These are phyloP conservation scores for Drosophila kambysellisi DNA, from an alignment of 2,888 invertebrate species.

Conservation along the genomic window DNA sequence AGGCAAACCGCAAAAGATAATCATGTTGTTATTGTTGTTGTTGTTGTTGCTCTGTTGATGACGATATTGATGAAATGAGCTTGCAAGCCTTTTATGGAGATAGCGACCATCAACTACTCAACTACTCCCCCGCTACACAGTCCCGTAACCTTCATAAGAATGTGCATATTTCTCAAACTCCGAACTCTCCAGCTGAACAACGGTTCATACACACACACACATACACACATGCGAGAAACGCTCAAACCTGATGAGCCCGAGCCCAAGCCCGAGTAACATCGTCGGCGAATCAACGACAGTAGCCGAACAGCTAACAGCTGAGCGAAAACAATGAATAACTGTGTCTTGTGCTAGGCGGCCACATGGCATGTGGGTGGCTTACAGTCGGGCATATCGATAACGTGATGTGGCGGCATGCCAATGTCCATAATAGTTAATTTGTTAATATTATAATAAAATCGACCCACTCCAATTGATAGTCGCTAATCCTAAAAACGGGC, in stretches of 20 bases:
- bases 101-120: neutral
- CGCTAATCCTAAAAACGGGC: neutral
- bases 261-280: slow-evolving; percentile 5
- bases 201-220: neutral
- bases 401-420: neutral
- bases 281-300: slow-evolving; percentile 7
- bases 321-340: slow-evolving; percentile 46
- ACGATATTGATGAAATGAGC: slow-evolving; percentile 20
- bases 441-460: neutral
- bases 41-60: neutral
- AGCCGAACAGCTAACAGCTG: slow-evolving; percentile 33
- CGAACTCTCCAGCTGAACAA: slow-evolving; percentile 16
- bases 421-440: neutral
- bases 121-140: neutral
- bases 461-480: neutral
- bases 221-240: neutral
- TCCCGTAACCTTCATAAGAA: neutral
- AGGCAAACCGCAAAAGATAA: slow-evolving; percentile 2
- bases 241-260: slow-evolving; percentile 29
- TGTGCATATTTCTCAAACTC: neutral
- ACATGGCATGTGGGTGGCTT: slow-evolving; percentile 14
- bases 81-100: neutral
- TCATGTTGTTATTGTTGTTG: neutral
- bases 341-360: slow-evolving; percentile 17
- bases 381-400: slow-evolving; percentile 21